phyloP scores from a whole-genome alignment of 2,888 invertebrate genomes.

The Drosophila suboccidentalis region DNA sequence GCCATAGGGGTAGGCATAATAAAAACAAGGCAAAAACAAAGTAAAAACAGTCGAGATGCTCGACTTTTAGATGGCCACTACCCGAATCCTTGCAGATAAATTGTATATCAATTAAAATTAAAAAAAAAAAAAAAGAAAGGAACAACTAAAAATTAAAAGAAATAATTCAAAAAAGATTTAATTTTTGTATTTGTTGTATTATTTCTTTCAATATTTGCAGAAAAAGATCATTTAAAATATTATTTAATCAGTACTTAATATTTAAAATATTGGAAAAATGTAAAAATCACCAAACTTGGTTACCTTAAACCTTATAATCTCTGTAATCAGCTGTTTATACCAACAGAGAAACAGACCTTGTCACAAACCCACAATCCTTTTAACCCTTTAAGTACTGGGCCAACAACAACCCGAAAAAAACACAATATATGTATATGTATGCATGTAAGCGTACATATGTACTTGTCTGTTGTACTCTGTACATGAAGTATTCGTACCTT shows the following conservation, averaged over 20 bases:
- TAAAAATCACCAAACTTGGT: too few species aligned
- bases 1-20: conserved; percentile 40
- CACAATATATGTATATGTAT: not conserved
- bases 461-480: not conserved
- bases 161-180: too few species aligned
- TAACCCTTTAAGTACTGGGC: not conserved
- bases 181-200: too few species aligned
- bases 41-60: not conserved
- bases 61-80: not conserved
- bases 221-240: too few species aligned
- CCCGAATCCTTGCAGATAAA: not conserved
- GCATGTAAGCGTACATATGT: not conserved
- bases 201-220: too few species aligned
- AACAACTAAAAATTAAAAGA: not conserved
- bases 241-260: too few species aligned
- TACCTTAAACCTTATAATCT: too few species aligned
- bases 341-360: not conserved
- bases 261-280: too few species aligned
- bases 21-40: conserved; percentile 24
- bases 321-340: too few species aligned
- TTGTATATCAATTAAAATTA: too few species aligned
- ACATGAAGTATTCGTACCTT: conserved; percentile 2
- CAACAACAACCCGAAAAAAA: conserved; percentile 2
- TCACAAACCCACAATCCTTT: not conserved
- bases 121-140: not conserved